Evolutionary conservation across 2,888 invertebrate genomes (phyloP), one percentile per base, ranked within the genome.

Genomic region (Endotricha flammealis): DNA sequence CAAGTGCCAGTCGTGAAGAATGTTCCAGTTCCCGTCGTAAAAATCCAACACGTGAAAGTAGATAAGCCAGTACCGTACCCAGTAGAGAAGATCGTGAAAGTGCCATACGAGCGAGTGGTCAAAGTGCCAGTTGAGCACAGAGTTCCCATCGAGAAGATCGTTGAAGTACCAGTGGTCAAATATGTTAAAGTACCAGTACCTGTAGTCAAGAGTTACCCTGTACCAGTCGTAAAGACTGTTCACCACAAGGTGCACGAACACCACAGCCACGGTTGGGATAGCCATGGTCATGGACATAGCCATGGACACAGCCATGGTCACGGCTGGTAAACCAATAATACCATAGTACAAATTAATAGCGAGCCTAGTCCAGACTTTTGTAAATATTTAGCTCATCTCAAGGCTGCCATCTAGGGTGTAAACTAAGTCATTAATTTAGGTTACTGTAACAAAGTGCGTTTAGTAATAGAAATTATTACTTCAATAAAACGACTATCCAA

Each of bases 41-140:
- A 88, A 53, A 88, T 87, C 30, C 88, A 88, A 43, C 87, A 88
- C 3, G 87, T 88, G 11, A 71, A 87, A 35, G 72, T 90, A 8
- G 90, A 90, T 56, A 89, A 80, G 47, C 89, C 88, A 16, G 89
- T 90, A 14, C 90, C 90, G 1, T 89, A 88, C 56, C 80, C 88
- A 9, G 89, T 90, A 7, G 89, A 89, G 53, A 89, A 88, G 59
- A 89, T 90, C 42, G 87, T 90, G 39, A 86, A 88, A 39, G 78
- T 90, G 6, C 89, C 88, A 29, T 79, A 87, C 2, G 90, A 89
- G 56, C 89, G 70, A 57, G 81, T 89, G 23, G 88, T 90, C 6
- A 65, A 89, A 10, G 85, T 89, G 1, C 81, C 77, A 8, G 87
- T 90, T 1, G 88, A 88, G 32, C 85, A 80, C 50, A 90, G 89